phyloP scores from a whole-genome alignment of 2,797 vertebrate genomes.

The Hafferia zeledoni region DNA sequence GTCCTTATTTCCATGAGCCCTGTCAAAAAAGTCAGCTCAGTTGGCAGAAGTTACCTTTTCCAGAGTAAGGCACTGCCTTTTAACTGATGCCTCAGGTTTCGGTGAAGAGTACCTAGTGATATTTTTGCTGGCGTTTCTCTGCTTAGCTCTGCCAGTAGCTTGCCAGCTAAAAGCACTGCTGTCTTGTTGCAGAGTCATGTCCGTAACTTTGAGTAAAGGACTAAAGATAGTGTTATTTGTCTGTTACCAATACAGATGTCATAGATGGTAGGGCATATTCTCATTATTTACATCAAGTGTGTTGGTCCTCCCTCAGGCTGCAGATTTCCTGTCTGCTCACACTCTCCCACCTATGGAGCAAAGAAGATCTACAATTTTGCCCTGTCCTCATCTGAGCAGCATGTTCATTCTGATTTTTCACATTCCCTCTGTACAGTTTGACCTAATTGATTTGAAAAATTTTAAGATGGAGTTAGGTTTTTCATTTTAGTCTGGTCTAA shows the following conservation, averaged over 20 bases:
- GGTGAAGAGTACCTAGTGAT: background rate
- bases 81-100: background rate
- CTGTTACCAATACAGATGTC: background rate
- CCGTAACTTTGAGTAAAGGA: background rate
- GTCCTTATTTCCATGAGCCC: background rate
- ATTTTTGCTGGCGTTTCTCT: background rate
- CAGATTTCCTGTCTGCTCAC: background rate
- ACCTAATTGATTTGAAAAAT: background rate
- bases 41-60: background rate
- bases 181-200: background rate
- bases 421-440: background rate
- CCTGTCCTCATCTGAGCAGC: background rate
- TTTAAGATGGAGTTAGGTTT: background rate
- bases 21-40: background rate
- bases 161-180: background rate
- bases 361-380: background rate
- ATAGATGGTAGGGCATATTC: background rate
- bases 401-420: background rate
- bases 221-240: background rate
- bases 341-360: fast-evolving
- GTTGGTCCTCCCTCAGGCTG: background rate
- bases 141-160: background rate
- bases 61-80: background rate
- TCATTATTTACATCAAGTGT: background rate
- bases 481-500: background rate